Evolutionary conservation across 2,797 vertebrate species (phyloP).

Genomic region (Pseudomugil gertrudae): DNA sequence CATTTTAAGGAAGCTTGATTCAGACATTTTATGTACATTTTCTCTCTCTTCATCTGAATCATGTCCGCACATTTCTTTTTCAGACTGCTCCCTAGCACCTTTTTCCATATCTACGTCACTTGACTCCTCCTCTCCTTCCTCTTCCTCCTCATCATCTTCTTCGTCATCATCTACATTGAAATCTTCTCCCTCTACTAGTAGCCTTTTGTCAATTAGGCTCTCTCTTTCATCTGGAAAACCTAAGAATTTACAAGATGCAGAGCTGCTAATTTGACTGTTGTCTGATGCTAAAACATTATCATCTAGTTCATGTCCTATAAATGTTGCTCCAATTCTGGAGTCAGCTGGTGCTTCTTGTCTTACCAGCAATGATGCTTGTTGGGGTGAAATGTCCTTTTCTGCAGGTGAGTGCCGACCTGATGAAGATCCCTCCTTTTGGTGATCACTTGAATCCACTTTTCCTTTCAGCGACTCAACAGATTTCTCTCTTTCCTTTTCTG

Average conservation of each 20-base stretch:
- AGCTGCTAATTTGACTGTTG: slow-evolving; percentile 67
- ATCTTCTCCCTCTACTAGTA: slow-evolving; percentile 81
- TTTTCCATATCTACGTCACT: slow-evolving; percentile 95
- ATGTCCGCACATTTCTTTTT: slow-evolving; percentile 86
- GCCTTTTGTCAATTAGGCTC: slow-evolving; percentile 72
- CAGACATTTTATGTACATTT: slow-evolving; percentile 59
- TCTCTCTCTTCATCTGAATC: slow-evolving; percentile 58
- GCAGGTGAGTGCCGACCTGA: slow-evolving; percentile 74
- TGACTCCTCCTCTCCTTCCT: slow-evolving; percentile 80
- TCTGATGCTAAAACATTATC: slow-evolving; percentile 81
- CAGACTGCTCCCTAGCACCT: slow-evolving; percentile 92
- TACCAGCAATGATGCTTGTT: slow-evolving; percentile 26
- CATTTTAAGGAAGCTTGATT: slow-evolving; percentile 40
- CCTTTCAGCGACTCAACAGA: slow-evolving; percentile 63
- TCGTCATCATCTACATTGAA: slow-evolving; percentile 77
- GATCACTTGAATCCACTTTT: slow-evolving; percentile 57
- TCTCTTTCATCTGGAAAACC: slow-evolving; percentile 77
- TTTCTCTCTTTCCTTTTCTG: slow-evolving; percentile 71
- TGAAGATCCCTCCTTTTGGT: slow-evolving; percentile 57
- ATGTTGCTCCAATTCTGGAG: slow-evolving; percentile 45
- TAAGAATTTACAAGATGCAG: slow-evolving; percentile 60
- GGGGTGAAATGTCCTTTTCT: slow-evolving; percentile 74
- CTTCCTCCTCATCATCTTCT: slow-evolving; percentile 73
- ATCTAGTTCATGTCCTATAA: slow-evolving; percentile 64
- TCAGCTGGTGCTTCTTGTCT: slow-evolving; percentile 47